phyloP scores from a whole-genome alignment of 2,113 vertebrate species.

The Neolamprologus kungweensis region DNA sequence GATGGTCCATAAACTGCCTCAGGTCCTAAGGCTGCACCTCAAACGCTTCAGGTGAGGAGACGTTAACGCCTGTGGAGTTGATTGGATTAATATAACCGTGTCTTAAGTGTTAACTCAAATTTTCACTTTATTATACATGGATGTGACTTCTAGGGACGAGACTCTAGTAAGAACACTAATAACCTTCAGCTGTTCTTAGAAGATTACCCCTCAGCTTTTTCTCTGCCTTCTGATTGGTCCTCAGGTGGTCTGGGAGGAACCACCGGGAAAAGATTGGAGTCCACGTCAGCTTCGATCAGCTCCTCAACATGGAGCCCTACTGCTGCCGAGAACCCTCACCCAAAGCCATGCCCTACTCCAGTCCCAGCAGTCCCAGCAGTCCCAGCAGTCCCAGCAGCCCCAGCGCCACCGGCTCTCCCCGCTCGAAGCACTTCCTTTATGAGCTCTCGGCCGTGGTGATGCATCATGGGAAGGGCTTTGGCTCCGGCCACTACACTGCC shows the following conservation, averaged over 20 bases:
- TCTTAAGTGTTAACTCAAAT: neutral
- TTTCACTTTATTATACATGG: neutral
- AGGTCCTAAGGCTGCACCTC: constrained; percentile 97
- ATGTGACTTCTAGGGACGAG: neutral
- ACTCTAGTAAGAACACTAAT: neutral
- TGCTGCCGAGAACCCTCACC: constrained; percentile 80
- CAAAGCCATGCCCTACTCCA: constrained; percentile 12
- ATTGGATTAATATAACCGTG: neutral
- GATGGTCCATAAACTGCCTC: constrained; percentile 97
- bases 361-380: constrained; percentile 30
- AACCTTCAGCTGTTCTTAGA: neutral
- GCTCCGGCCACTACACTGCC: constrained; percentile 97
- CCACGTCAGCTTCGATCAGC: constrained; percentile 95
- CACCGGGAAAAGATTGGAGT: constrained; percentile 99
- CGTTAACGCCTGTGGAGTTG: neutral
- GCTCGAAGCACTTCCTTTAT: constrained; percentile 83
- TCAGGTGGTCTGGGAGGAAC: constrained; percentile 97
- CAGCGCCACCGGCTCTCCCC: constrained; percentile 46
- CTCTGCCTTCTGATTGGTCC: neutral
- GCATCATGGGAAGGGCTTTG: constrained; percentile 99
- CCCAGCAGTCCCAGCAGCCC: constrained; percentile 34
- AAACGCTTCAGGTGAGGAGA: constrained; percentile 91
- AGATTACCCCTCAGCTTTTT: neutral
- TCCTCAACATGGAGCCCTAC: constrained; percentile 94
- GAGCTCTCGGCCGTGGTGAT: constrained; percentile 99